Conservation (phyloP, 2,888 invertebrate species). For the Epinotia ramella region DNA sequence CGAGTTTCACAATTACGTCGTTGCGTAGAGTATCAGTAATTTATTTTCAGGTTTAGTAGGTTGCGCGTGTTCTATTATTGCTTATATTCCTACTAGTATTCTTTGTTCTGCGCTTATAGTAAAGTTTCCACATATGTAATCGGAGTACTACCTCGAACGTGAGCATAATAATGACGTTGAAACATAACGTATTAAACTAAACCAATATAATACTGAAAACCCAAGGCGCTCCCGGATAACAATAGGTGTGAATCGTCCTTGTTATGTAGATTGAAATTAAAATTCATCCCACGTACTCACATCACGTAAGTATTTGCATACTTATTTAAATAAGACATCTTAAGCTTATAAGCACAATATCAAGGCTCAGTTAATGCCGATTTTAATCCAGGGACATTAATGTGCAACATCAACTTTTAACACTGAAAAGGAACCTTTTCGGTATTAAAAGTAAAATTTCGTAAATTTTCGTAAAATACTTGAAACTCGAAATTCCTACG, state of each 20-base stretch:
- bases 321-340: conserved; percentile 47
- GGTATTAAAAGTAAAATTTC: too few relatives aligned
- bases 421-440: too few relatives aligned
- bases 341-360: conserved; percentile 45
- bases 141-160: conserved; percentile 25
- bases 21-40: background rate
- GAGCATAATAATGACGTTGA: conserved; percentile 27
- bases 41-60: background rate
- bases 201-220: conserved; percentile 26
- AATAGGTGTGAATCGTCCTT: conserved; percentile 41
- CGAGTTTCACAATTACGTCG: background rate
- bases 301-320: conserved; percentile 50
- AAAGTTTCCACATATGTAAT: conserved; percentile 23
- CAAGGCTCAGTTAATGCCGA: conserved; percentile 20
- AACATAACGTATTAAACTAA: conserved; percentile 36
- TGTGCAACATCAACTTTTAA: too few relatives aligned
- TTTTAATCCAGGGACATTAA: background rate
- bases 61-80: background rate
- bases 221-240: conserved; percentile 14
- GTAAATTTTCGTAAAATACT: too few relatives aligned
- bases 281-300: conserved; percentile 53
- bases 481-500: background rate
- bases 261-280: conserved; percentile 53
- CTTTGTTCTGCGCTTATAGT: background rate
- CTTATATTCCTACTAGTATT: background rate